Base-by-base conservation (phyloP, 2,888 invertebrate species). In the Megaustenia siamemsis region DNA sequence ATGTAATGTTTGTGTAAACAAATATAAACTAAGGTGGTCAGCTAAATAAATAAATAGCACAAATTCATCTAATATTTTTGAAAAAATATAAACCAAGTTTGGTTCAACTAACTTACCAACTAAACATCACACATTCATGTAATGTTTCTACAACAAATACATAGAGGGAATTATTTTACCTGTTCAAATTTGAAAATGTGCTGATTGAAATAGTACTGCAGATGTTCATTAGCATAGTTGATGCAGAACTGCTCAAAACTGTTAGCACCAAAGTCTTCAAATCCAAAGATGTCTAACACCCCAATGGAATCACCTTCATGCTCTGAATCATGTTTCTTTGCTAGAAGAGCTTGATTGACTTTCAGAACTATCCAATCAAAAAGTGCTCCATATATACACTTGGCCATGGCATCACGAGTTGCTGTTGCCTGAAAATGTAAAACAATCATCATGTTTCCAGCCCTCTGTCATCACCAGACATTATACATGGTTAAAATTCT, bases 301-400 rank as follows among this genome's bases (percentile, higher is more conserved):
- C 98, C 97, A 91, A 98, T 98, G 89, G 98, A 98, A 94, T 98
- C 97, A 89, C 98, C 98, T 93, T 97, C 97, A 94, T 97, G 97
- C 93, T 97, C 97, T 75, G 93, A 93, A 89, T 92, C 90, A 93
- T 98, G 97, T 93, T 97, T 97, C 94, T 98, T 98, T 68, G 97
- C 97, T 86, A 98, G 95, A 90, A 98, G 95, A 84, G 98, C 98
- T 93, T 98, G 98, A 95, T 98, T 98, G 84, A 98, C 97, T 95
- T 98, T 98, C 93, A 98, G 96, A 83, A 99, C 98, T 91, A 98
- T 99, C 98, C 98, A 99, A 95, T 98, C 98, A 94, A 99, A 98
- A 86, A 99, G 95, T 88, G 98, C 98, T 90, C 98, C 98, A 94
- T 99, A 99, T 86, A 99, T 95, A 95, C 98, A 98, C 94, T 98